Evolutionary conservation across 2,888 invertebrate genomes (phyloP), one percentile per base, ranked within the genome.

Genomic region (Himalopsyche japonica): DNA sequence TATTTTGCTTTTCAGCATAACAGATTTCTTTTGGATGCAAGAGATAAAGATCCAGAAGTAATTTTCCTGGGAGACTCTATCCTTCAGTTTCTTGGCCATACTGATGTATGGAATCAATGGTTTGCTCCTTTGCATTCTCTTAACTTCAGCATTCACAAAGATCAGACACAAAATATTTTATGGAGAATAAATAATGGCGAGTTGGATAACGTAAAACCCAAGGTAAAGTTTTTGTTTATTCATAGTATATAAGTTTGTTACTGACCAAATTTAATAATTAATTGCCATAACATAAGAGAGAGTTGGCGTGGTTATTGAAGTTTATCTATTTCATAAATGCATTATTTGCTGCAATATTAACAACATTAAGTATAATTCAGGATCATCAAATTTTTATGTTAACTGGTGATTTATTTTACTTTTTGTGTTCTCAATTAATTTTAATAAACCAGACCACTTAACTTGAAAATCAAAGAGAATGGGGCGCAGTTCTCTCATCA

Each of bases 111-210:
- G 98, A 95, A 96, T 89, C 95, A 96, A 88, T 94, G 96, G 92
- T 98, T 98, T 93, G 97, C 96, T 84, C 98, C 98, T 1, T 93
- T 98, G 89, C 98, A 98, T 90, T 96, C 97, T 89, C 94, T 98
- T 88, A 98, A 98, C 91, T 97, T 97, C 91, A 97, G 98, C 88
- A 96, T 98, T 89, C 95, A 97, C 88, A 96, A 95, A 87, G 98
- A 98, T 91, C 94, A 95, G 89, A 96, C 97, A 49, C 96, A 98
- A 90, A 95, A 98, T 93, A 95, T 98, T 18, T 91, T 98, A 57
- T 98, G 98, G 98, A 93, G 98, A 88, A 94, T 98, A 77, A 93
- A 94, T 89, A 97, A 98, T 91, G 98, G 98, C 81, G 97, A 97
- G 91, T 91, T 98, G 88, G 97, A 98, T 89, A 94, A 95, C 91